Conservation (phyloP, 2,797 vertebrate genomes). For the Setipinna tenuifilis region DNA sequence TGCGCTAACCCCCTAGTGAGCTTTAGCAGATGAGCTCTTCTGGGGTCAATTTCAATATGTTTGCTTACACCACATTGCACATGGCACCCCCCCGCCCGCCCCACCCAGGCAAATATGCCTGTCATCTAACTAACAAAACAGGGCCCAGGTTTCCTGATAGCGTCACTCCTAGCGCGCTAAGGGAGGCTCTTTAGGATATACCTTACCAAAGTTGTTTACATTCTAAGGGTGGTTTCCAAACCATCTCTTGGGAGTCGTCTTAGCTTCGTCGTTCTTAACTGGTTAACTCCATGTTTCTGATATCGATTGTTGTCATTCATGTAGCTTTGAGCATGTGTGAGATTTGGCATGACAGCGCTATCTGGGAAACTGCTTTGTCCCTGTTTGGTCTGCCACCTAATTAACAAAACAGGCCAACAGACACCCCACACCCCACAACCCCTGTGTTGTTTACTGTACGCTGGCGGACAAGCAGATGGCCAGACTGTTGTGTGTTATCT, state of each 20-base stretch:
- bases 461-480: slow-evolving; percentile 25
- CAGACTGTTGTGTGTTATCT: slow-evolving; percentile 35
- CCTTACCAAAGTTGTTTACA: no score
- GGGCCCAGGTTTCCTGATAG: neutral
- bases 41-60: slow-evolving; percentile 7
- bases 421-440: neutral
- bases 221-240: no score
- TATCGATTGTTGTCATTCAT: no score
- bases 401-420: slow-evolving; percentile 27
- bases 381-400: neutral
- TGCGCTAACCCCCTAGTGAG: neutral
- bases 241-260: no score
- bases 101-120: slow-evolving; percentile 22
- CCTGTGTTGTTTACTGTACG: neutral
- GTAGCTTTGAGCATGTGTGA: no score
- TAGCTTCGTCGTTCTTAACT: no score
- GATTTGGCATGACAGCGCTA: no score
- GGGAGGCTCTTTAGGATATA: no score
- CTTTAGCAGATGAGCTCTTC: neutral
- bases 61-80: neutral
- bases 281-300: no score
- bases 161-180: no score
- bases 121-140: slow-evolving; percentile 36
- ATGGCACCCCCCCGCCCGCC: neutral
- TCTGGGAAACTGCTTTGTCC: no score